Conservation (phyloP, 2,888 invertebrate species). For the Andricus curvator region DNA sequence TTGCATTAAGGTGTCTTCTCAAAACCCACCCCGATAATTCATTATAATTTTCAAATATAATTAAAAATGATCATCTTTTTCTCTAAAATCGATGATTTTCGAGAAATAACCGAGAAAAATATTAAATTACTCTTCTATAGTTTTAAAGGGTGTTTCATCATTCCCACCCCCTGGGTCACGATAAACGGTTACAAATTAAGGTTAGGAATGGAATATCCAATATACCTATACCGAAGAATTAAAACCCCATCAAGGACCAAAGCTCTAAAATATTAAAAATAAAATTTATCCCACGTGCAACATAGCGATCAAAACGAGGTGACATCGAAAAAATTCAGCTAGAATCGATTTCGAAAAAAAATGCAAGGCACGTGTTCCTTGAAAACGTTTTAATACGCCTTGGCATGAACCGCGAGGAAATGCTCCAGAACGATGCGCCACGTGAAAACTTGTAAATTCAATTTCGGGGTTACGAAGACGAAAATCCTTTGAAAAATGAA, state of each 20-base stretch:
- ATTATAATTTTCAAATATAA: neutral
- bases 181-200: neutral
- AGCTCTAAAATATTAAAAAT: neutral
- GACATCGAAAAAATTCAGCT: neutral
- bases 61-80: neutral
- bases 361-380: slow-evolving; percentile 3
- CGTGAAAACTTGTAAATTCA: slow-evolving; percentile 5
- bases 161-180: neutral
- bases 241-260: neutral
- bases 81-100: neutral
- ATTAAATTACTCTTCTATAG: neutral
- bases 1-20: neutral
- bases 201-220: neutral
- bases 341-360: neutral
- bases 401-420: neutral
- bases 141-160: neutral
- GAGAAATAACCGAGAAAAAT: neutral
- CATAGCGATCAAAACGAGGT: neutral
- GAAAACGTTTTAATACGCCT: slow-evolving; percentile 2
- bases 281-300: neutral
- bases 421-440: slow-evolving; percentile 4
- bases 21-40: neutral
- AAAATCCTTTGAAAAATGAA: neutral
- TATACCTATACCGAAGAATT: neutral
- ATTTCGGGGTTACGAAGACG: neutral